A percentile compares a stretch with the other conserved stretches of the same genome.
phyloP scores from a whole-genome alignment of 2,888 invertebrate genomes.

The Nephrocerus scutellatus region DNA sequence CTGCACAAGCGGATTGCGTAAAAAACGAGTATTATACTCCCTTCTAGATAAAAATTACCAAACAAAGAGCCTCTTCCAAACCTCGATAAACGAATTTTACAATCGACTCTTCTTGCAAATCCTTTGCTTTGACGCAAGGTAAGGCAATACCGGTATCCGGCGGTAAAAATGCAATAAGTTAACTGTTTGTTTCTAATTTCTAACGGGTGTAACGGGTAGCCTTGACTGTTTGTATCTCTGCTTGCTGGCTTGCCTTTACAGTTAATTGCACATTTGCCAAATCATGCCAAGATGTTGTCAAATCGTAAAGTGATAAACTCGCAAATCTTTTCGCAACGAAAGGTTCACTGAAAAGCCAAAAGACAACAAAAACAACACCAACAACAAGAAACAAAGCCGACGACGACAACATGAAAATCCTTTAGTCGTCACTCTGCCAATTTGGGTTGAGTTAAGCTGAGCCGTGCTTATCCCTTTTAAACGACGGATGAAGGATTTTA shows the following conservation, averaged over 20 bases:
- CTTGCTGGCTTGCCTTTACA: too few relatives aligned
- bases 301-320: conserved; percentile 22
- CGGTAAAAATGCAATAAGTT: too few relatives aligned
- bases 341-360: conserved; percentile 5
- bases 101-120: conserved; percentile 27
- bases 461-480: conserved; percentile 13
- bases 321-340: conserved; percentile 16
- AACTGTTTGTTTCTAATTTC: too few relatives aligned
- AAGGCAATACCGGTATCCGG: too few relatives aligned
- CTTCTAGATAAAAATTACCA: conserved; percentile 9
- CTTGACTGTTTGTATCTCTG: too few relatives aligned
- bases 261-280: conserved; percentile 16
- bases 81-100: conserved; percentile 21
- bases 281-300: conserved; percentile 16
- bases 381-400: conserved; percentile 1
- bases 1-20: conserved; percentile 35
- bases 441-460: conserved; percentile 22
- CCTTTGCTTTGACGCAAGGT: conserved; percentile 20
- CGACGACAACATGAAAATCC: too few relatives aligned
- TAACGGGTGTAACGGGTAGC: conserved; percentile 23
- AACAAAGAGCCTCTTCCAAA: background rate
- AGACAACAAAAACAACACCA: conserved; percentile 3
- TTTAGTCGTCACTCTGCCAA: conserved; percentile 4
- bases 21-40: conserved; percentile 25
- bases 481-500: conserved; percentile 38